phyloP scores from a whole-genome alignment of 1,140 invertebrate species.

The Drosophila prosaltans region DNA sequence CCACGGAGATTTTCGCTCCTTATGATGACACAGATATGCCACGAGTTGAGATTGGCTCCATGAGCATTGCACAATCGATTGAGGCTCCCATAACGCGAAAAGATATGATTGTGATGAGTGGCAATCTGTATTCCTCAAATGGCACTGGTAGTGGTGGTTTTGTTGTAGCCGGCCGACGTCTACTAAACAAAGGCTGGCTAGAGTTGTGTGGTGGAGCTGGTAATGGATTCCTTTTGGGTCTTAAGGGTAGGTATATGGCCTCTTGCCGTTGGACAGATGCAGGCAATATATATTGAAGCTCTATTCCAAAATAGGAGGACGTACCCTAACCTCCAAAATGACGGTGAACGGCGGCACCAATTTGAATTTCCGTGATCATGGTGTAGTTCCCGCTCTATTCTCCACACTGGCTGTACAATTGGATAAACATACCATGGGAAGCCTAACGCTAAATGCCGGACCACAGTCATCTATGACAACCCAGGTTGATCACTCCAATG shows the following conservation, averaged over 20 bases:
- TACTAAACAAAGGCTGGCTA: conserved; percentile 92
- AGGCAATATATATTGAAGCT: conserved; percentile 1
- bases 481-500: conserved; percentile 89
- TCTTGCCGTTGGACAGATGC: background rate
- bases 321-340: conserved; percentile 60
- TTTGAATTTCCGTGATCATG: conserved; percentile 88
- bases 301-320: conserved; percentile 49
- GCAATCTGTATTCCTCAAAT: conserved; percentile 93
- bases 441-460: conserved; percentile 91
- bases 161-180: conserved; percentile 88
- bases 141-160: conserved; percentile 90
- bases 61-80: conserved; percentile 95
- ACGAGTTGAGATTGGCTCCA: conserved; percentile 93
- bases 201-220: conserved; percentile 91
- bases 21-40: conserved; percentile 91
- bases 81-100: conserved; percentile 94
- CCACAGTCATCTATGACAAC: conserved; percentile 90
- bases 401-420: conserved; percentile 92
- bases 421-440: conserved; percentile 93
- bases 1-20: conserved; percentile 94
- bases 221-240: conserved; percentile 89
- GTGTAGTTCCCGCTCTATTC: conserved; percentile 87
- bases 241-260: conserved; percentile 85
- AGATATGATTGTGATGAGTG: conserved; percentile 92
- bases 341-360: conserved; percentile 87